Evolutionary conservation across 2,797 vertebrate species (phyloP), one percentile per base, ranked within the genome.

Genomic region (Xiphorhynchus erythropygius): DNA sequence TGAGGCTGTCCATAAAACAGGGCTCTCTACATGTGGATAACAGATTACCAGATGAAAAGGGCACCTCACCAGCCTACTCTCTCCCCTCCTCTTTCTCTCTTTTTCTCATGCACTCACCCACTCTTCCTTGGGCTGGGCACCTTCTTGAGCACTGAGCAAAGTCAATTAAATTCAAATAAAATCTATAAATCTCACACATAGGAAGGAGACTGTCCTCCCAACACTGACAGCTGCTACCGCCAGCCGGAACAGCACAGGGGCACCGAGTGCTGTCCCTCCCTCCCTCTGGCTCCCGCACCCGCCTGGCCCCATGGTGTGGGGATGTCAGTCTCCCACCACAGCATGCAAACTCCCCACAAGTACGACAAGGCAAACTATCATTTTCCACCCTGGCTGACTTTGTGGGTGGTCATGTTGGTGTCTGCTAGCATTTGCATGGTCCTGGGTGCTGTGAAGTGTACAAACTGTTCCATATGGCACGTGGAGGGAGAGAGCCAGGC

Each of bases 241-340:
- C 46, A 89, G 44, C 39, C 16, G 2, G 23, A 89, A 39, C 27
- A 11, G 30, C 0, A 0, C n/a, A 39, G 23, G 44, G 32, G 18
- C 56, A 82, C 33, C 0, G 1, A 33, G 13, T 4, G 24, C 18
- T 12, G 1, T 16, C 60, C 21, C 67, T 75, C n/a, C 27, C n/a
- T 90, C 49, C 32, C 0, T 0, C 50, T 0, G 0, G 32, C 37
- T 80, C 12, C 62, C 4, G 7, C 25, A 37, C 22, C 11, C 4
- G 0, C 11, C 69, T 12, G 67, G 42, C 47, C 52, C 50, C 55
- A 27, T 3, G 4, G 55, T 2, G 12, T 4, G 50, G 39, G 18
- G 27, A 15, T 53, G 30, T 42, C 33, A 59, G 69, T 18, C 32
- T 76, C 56, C 24, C 68, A 60, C 24, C 6, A 3, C 59, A 64